Base-by-base conservation (phyloP, 2,797 vertebrate genomes). In the Oryzias sinensis region DNA sequence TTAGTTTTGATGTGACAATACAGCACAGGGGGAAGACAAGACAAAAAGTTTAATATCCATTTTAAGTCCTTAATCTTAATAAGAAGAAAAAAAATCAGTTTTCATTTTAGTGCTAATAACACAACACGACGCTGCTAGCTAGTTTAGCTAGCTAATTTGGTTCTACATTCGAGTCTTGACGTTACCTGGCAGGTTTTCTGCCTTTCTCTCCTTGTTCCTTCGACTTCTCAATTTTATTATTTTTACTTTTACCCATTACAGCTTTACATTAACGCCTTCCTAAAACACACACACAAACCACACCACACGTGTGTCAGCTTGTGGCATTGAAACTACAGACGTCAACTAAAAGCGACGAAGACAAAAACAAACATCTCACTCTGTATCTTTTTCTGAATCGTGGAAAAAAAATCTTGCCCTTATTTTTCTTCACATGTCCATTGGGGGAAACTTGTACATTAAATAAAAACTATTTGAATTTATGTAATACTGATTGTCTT, bases 171-270 rank as follows among this genome's bases (percentile, higher is more conserved):
- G 45, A 59, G 41, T 49, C 0, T 27, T 47, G 8, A 17, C 17
- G 18, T 72, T 87, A 90, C 89, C 88, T 80, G 22, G 6, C 2
- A 16, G 43, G 57, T 20, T 56, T 59, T 40, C 62, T 75, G 1
- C 52, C n/a, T 20, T 66, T 79, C 13, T 5, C 57, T 1, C 1
- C 63, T 53, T 68, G 58, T 59, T 79, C 67, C 33, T 14, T 60
- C 0, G 66, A 4, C 40, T 61, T 49, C 1, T 56, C 57, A 0
- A 2, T 5, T 66, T 74, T 76, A 11, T 54, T 59, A 22, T 61
- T 87, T 20, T 71, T 86, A 44, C 62, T 85, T 62, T 89, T 91
- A 5, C 64, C 90, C 90, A 91, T 90, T 7, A 43, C 67, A 25
- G 8, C 13, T 33, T 64, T 56, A 45, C 1, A 15, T 14, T 0